Evolutionary conservation across 1,140 invertebrate genomes (phyloP).

Genomic region (Leptoteleia sp.): DNA sequence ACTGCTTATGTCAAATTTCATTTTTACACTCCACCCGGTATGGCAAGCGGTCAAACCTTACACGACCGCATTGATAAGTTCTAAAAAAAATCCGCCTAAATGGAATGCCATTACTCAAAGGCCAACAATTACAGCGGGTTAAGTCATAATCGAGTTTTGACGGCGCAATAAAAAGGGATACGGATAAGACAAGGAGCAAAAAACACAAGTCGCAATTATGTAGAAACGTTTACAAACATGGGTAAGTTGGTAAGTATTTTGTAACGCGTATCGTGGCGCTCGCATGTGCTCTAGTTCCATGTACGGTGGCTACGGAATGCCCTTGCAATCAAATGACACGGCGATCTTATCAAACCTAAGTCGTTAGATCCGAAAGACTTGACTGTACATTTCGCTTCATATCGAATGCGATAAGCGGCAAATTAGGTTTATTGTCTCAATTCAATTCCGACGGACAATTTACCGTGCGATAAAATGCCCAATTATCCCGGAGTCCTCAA

Average conservation of each 20-base stretch:
- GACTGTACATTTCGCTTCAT: conserved; percentile 14
- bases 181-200: conserved; percentile 15
- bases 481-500: too few relatives aligned
- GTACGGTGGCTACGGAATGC: conserved; percentile 72
- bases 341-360: conserved; percentile 36
- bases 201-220: conserved; percentile 51
- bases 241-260: conserved; percentile 66
- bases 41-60: too few relatives aligned
- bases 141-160: conserved; percentile 1
- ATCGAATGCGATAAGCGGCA: conserved; percentile 20
- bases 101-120: too few relatives aligned
- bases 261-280: conserved; percentile 69
- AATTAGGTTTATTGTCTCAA: conserved; percentile 24
- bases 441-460: neutral
- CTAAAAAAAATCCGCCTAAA: too few relatives aligned
- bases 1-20: too few relatives aligned
- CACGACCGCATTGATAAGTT: too few relatives aligned
- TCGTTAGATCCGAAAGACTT: conserved; percentile 32
- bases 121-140: conserved; percentile 3
- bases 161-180: conserved; percentile 13
- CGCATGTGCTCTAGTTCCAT: conserved; percentile 77
- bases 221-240: conserved; percentile 65
- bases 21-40: too few relatives aligned
- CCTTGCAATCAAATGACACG: conserved; percentile 70
- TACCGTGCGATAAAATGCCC: too few relatives aligned